A percentile compares a stretch with the other conserved stretches of the same genome.
Evolutionary conservation across 2,113 vertebrate genomes (phyloP).

Genomic region (Neogale vison): DNA sequence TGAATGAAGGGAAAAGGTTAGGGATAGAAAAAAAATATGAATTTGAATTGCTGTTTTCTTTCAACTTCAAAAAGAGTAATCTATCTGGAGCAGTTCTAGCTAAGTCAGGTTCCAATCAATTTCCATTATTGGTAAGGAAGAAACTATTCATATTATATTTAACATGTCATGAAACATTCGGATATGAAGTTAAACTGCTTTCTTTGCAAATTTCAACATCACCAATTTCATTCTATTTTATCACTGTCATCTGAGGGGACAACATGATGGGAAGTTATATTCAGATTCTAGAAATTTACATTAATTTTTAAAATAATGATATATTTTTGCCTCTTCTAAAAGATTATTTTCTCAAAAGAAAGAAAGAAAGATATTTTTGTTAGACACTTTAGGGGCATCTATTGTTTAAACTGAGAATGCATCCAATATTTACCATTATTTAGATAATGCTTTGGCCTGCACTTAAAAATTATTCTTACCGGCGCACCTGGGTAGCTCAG

Average conservation of each 20-base stretch:
- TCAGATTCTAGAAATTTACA: not conserved
- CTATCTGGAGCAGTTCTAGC: not conserved
- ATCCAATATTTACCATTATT: not conserved
- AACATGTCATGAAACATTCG: conserved; percentile 8
- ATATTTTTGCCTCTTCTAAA: not conserved
- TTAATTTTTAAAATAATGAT: not conserved
- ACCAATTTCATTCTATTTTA: not conserved
- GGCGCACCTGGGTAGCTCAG: not conserved
- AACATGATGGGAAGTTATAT: not conserved
- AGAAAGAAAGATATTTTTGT: accelerated
- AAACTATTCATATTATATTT: conserved; percentile 15
- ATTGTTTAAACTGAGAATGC: not conserved
- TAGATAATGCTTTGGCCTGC: not conserved
- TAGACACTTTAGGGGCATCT: not conserved
- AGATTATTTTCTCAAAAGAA: not conserved
- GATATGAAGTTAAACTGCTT: not conserved
- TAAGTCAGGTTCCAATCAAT: not conserved
- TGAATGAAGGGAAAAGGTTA: not conserved
- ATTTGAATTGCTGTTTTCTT: not conserved
- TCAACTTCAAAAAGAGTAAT: not conserved
- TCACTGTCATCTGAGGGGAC: not conserved
- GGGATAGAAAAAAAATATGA: not conserved
- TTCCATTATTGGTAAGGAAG: not conserved
- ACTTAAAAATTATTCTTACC: not conserved
- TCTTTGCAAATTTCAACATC: not conserved